Evolutionary conservation across 2,113 vertebrate species (phyloP), one percentile per base, ranked within the genome.

Genomic region (Candoia aspera): DNA sequence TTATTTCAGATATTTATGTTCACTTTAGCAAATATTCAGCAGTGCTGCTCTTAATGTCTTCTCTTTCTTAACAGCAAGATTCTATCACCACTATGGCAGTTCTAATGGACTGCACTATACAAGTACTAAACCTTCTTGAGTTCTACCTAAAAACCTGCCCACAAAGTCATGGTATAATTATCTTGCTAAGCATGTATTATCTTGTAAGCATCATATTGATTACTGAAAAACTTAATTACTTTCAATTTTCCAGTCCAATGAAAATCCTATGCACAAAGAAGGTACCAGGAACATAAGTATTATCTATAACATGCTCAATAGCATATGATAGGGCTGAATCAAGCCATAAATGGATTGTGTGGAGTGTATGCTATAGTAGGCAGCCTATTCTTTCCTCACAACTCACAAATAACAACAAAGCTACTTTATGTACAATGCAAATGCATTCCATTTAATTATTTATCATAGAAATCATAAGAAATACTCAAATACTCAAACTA

Each of bases 1-100:
- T 93, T 26, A 10, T 49, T 54, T 86, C 91, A 90, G 94, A 85
- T 94, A 58, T 37, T 87, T 54, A 68, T n/a, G 79, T 53, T 86
- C 54, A 85, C 54, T 26, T 93, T 64, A 86, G 12, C 57, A 90
- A 19, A 85, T 57, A 62, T 90, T 85, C 57, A 49, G 26, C 29
- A 46, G 24, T n/a, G 37, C 33, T 6, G 49, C n/a, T 79, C 24
- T 24, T 62, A 9, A 6, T n/a, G 29, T 29, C n/a, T 33, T 17
- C 55, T 3, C 15, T 84, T 84, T 90, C 42, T 5, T 9, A 42
- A 58, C 6, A n/a, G n/a, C 29, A 68, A 68, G n/a, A n/a, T 15
- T 12, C 64, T 15, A 33, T n/a, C n/a, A n/a, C 12, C 29, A 62
- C 59, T 24, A 33, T 6, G 2, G 4, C 13, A 33, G 29, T 33